phyloP scores from a whole-genome alignment of 2,888 invertebrate species.

The Eupithecia exiguata region DNA sequence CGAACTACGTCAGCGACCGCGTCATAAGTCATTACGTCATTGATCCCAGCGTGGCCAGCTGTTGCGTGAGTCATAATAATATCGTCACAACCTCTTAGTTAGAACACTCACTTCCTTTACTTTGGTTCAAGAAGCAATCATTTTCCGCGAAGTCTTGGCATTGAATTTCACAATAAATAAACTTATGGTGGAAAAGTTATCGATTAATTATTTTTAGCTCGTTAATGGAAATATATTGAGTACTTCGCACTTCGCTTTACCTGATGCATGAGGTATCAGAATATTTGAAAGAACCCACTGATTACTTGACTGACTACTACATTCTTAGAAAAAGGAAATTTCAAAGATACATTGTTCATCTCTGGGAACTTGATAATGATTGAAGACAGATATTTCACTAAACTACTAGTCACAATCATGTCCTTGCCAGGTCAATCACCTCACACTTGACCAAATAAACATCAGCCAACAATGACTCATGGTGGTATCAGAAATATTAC shows the following conservation, averaged over 20 bases:
- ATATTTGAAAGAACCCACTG: background rate
- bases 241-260: background rate
- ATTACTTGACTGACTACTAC: too few relatives aligned
- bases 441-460: constrained; percentile 28
- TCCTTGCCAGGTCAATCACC: constrained; percentile 27
- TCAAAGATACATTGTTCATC: background rate
- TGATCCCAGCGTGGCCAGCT: constrained; percentile 13
- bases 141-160: background rate
- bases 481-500: background rate
- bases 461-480: background rate
- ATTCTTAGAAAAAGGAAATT: background rate
- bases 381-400: background rate
- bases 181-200: background rate
- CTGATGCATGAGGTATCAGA: background rate
- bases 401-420: background rate
- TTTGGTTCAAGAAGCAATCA: background rate
- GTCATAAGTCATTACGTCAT: constrained; percentile 18
- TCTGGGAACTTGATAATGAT: background rate
- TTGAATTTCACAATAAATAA: constrained; percentile 9
- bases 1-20: background rate
- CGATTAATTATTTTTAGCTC: background rate
- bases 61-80: constrained; percentile 23
- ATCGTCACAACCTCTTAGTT: background rate
- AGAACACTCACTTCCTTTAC: background rate
- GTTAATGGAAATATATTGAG: background rate